Evolutionary conservation across 2,797 vertebrate species (phyloP).

Genomic region (Hipposideros larvatus): DNA sequence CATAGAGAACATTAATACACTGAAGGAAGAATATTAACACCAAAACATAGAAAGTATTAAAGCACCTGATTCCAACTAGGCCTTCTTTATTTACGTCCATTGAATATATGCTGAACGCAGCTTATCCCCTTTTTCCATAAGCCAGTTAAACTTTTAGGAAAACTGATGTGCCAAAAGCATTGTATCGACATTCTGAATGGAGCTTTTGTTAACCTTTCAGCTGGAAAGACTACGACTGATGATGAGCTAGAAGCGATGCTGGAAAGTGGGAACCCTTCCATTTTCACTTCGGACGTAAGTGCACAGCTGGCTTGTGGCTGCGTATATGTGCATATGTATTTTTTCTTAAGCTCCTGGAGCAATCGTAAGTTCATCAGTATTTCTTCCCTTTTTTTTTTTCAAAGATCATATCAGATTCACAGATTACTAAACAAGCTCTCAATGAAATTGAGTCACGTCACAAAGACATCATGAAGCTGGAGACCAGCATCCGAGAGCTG

Average conservation of each 20-base stretch:
- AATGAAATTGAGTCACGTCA: slow-evolving; percentile 97
- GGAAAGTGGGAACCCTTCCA: slow-evolving; percentile 95
- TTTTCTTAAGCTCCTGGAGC: rapidly evolving
- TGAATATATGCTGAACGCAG: not conserved
- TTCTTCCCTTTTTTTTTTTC: not conserved
- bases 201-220: slow-evolving; percentile 84
- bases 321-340: rapidly evolving
- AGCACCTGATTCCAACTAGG: not conserved
- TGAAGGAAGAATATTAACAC: not conserved
- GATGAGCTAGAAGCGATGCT: slow-evolving; percentile 98
- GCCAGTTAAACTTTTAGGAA: not conserved
- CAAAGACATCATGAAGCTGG: slow-evolving; percentile 96
- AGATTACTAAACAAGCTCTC: slow-evolving; percentile 95
- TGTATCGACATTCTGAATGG: not conserved
- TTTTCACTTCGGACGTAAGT: slow-evolving; percentile 97
- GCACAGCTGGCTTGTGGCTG: not conserved
- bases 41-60: not conserved
- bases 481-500: slow-evolving; percentile 95
- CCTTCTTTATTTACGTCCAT: not conserved
- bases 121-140: not conserved
- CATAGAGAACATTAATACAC: not conserved
- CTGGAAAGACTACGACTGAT: slow-evolving; percentile 94
- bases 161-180: not conserved
- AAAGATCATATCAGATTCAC: slow-evolving; percentile 97
- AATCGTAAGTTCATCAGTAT: not conserved